phyloP scores from a whole-genome alignment of 2,888 invertebrate genomes.

The Gymnoscelis rufifasciata region DNA sequence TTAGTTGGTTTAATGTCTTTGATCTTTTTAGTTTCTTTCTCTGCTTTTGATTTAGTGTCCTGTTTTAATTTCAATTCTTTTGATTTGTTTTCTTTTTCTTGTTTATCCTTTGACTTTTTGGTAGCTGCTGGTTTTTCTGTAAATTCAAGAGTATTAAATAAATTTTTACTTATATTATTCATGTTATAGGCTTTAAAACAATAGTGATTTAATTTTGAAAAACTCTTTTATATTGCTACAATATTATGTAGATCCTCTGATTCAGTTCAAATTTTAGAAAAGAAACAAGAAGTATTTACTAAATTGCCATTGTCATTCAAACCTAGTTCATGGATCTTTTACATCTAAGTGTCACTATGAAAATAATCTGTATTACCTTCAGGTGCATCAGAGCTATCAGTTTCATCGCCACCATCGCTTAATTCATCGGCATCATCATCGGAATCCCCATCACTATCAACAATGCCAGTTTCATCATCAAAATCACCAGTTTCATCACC shows the following conservation, averaged over 20 bases:
- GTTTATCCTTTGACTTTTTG: conserved; percentile 29
- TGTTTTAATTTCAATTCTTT: conserved; percentile 23
- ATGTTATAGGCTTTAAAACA: too few species aligned
- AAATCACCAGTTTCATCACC: conserved; percentile 13
- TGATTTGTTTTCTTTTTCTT: conserved; percentile 19
- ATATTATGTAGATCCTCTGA: too few species aligned
- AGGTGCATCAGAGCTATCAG: conserved; percentile 32
- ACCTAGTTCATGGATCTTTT: too few species aligned
- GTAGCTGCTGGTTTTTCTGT: conserved; percentile 42
- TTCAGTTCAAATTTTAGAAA: too few species aligned
- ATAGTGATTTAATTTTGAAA: too few species aligned
- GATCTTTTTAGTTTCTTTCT: conserved; percentile 18
- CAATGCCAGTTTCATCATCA: conserved; percentile 25
- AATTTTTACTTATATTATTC: not conserved
- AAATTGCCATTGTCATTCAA: too few species aligned
- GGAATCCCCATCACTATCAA: conserved; percentile 1
- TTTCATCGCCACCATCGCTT: conserved; percentile 19
- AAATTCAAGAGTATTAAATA: conserved; percentile 18
- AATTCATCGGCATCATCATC: conserved; percentile 5
- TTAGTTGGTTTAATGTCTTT: conserved; percentile 15
- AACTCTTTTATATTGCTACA: too few species aligned
- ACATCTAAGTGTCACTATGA: too few species aligned
- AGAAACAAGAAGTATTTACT: too few species aligned
- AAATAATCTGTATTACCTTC: conserved; percentile 37
- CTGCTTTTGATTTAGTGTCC: conserved; percentile 18